Evolutionary conservation across 2,888 invertebrate species (phyloP), one percentile per base, ranked within the genome.

Genomic region (Trachelus iudaicus): DNA sequence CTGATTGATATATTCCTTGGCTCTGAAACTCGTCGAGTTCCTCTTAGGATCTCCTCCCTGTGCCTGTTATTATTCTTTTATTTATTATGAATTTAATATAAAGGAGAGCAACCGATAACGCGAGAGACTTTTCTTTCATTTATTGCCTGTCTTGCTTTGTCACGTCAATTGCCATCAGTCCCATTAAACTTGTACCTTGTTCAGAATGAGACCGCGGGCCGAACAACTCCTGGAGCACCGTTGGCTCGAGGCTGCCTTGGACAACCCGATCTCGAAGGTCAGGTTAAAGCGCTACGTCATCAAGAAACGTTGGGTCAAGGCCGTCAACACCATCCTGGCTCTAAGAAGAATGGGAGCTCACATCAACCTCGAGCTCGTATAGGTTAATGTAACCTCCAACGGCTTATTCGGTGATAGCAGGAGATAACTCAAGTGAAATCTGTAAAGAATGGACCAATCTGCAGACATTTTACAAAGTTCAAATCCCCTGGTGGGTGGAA

Each of bases 221-320:
- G 93, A 92, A 35, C 94, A 95, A 79, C 95, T 96, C 31, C 91
- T 97, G 87, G 94, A 94, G 31, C 97, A 98, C 91, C 94, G 94
- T 11, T 98, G 98, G 98, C 93, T 98, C 84, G 93, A 94, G 82
- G 93, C 93, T 12, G 93, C 94, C 1, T 92, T 94, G 74, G 95
- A 94, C 90, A 94, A 94, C 34, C 94, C 94, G 81, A 93, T 96
- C 81, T 95, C 95, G 86, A 98, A 96, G 91, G 94, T 95, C 37
- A 96, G 97, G 90, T 92, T 98, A 84, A 97, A 96, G 91, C 93
- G 97, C 81, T 98, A 97, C 91, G 97, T 98, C 81, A 97, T 97
- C 92, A 96, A 97, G 92, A 95, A 97, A 89, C 94, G 97, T 73
- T 98, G 98, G 98, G 95, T 96, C 85, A 97, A 97, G 92, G 97